Evolutionary conservation across 2,888 invertebrate genomes (phyloP).

Genomic region (Ommatoiulus sabulosus): DNA sequence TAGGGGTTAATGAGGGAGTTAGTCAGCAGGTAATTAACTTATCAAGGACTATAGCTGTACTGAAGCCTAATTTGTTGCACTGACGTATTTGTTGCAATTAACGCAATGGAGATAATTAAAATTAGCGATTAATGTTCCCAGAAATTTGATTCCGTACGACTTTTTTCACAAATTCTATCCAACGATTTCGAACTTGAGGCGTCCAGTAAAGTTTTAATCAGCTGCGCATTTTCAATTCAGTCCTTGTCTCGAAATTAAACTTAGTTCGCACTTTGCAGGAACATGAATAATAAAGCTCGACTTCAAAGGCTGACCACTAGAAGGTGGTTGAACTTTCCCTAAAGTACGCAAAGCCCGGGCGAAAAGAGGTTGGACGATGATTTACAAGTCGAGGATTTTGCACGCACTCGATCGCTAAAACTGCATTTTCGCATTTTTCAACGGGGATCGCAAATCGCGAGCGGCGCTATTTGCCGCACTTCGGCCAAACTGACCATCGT

Average conservation of each 20-base stretch:
- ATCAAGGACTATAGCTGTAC: no score
- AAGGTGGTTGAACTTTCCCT: not conserved
- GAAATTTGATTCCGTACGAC: no score
- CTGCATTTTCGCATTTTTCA: not conserved
- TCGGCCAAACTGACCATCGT: not conserved
- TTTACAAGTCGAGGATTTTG: slow-evolving; percentile 14
- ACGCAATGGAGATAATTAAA: no score
- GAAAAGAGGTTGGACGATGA: not conserved
- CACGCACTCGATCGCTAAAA: not conserved
- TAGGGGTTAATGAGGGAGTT: no score
- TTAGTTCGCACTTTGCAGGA: not conserved
- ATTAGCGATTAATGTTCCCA: no score
- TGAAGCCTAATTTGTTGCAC: no score
- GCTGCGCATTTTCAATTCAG: not conserved
- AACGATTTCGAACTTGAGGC: no score
- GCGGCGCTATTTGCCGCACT: not conserved
- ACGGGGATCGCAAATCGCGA: not conserved
- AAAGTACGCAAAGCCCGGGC: not conserved
- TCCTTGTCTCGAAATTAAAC: not conserved
- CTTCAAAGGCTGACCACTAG: not conserved
- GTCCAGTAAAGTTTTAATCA: not conserved
- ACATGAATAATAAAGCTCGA: not conserved
- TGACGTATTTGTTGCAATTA: no score
- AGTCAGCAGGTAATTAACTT: no score
- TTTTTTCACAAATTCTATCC: no score